A percentile compares a stretch with the other conserved stretches of the same genome.
Conservation (phyloP, 2,888 invertebrate genomes). For the Tenodera sinensis region DNA sequence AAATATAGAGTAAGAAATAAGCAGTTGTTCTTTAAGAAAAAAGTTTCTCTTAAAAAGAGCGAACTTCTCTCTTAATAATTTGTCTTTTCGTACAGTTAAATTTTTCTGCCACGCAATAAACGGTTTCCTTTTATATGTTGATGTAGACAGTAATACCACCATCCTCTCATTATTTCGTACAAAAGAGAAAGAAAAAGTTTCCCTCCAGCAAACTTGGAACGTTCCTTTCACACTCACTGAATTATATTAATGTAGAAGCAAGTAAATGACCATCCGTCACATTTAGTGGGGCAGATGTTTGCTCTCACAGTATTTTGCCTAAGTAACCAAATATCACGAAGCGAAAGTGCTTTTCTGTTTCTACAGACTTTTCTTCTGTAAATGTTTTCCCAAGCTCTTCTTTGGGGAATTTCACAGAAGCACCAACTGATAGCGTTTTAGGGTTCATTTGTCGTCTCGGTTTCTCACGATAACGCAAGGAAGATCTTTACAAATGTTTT, state of each 20-base stretch:
- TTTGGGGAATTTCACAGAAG: too few relatives aligned
- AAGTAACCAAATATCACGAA: background rate
- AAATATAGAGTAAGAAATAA: too few relatives aligned
- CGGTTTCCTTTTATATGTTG: background rate
- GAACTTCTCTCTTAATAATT: background rate
- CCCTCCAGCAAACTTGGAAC: background rate
- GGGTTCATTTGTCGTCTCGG: too few relatives aligned
- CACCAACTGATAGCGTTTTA: too few relatives aligned
- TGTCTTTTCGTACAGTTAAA: background rate
- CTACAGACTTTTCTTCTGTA: background rate
- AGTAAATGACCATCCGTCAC: background rate
- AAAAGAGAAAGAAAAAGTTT: background rate
- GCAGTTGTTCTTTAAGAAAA: too few relatives aligned
- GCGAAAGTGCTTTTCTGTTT: background rate
- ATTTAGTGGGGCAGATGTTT: background rate
- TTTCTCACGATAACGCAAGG: too few relatives aligned
- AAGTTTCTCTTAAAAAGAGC: too few relatives aligned
- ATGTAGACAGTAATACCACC: background rate
- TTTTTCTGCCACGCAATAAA: background rate
- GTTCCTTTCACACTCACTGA: background rate
- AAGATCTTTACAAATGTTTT: too few relatives aligned
- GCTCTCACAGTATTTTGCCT: background rate
- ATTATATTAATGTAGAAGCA: background rate
- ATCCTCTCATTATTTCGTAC: background rate
- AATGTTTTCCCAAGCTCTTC: too few relatives aligned